Evolutionary conservation across 2,888 invertebrate genomes (phyloP), one percentile per base, ranked within the genome.

Genomic region (Spodoptera picta): DNA sequence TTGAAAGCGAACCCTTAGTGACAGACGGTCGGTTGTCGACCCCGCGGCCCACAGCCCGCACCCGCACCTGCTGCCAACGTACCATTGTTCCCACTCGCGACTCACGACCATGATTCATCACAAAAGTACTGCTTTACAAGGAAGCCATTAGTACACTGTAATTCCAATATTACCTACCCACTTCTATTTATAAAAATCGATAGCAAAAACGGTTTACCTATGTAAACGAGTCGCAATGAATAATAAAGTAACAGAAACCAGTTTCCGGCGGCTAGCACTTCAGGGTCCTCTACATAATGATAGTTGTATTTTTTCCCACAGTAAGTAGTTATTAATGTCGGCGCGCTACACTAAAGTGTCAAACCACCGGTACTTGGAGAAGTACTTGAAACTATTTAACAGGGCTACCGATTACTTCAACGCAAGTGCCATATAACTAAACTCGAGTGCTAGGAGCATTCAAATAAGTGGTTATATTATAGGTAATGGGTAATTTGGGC

Each of bases 21-120:
- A 47, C 54, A 69, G 14, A 47, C 56, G 50, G 27, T 14, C 60
- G 77, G 77, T 60, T 59, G 56, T 61, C 65, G 70, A 70, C 64
- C 77, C 60, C 7, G 36, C 36, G 36, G 27, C 19, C 2, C 19
- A 4, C 4, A 6, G 5, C 31, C 31, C 31, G 31, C 36, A 36
- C 36, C 36, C 69, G 19, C 49, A 24, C 19, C 19, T n/a, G 36
- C 60, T 70, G 62, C 60, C 63, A 54, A 66, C 57, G 44, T 31
- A 41, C 63, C 59, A 51, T 74, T 65, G 61, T 69, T 60, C 42
- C 42, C 11, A 58, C 56, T 41, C 27, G 53, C 49, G 27, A 53
- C 23, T 53, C 31, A 47, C 23, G 23, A 47, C 5, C 47, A 46
- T 66, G 66, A 62, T 45, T 60, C 56, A 66, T 19, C 10, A 53